A percentile compares a stretch with the other conserved stretches of the same genome.
These are phyloP conservation scores for Orchestes rusci DNA, from an alignment of 2,888 invertebrate genomes.

Conservation along the genomic window DNA sequence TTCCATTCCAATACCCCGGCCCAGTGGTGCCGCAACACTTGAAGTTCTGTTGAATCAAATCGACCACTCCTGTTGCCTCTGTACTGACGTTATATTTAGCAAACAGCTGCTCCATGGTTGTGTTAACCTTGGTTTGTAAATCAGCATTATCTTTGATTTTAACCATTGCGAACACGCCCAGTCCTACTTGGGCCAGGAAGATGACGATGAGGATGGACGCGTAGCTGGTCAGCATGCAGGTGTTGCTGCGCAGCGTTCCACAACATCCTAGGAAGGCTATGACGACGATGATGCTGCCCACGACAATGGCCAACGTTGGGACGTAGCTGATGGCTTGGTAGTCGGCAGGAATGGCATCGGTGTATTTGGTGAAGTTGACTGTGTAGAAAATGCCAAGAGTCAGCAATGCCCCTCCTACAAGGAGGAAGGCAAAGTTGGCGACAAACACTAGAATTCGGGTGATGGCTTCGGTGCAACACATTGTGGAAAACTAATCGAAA, in stretches of 20 bases:
- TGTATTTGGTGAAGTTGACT: slow-evolving; percentile 13
- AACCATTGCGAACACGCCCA: slow-evolving; percentile 21
- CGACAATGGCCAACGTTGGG: slow-evolving; percentile 13
- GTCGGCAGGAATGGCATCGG: slow-evolving; percentile 17
- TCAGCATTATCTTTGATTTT: slow-evolving; percentile 12
- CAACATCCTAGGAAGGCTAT: slow-evolving; percentile 23
- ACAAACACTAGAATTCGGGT: slow-evolving; percentile 19
- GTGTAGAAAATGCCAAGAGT: slow-evolving; percentile 14
- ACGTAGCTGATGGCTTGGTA: slow-evolving; percentile 10
- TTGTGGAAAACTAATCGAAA: background rate
- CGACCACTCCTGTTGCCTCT: background rate
- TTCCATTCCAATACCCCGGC: slow-evolving; percentile 1
- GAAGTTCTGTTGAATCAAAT: slow-evolving; percentile 12
- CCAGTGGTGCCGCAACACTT: slow-evolving; percentile 18
- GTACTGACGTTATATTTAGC: background rate
- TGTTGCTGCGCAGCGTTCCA: slow-evolving; percentile 15
- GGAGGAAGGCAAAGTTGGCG: slow-evolving; percentile 17
- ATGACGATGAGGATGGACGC: slow-evolving; percentile 18
- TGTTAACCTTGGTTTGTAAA: slow-evolving; percentile 4
- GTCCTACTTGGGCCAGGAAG: slow-evolving; percentile 18
- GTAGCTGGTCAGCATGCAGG: slow-evolving; percentile 22
- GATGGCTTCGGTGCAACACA: slow-evolving; percentile 17
- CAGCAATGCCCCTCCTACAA: slow-evolving; percentile 20
- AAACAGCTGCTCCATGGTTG: background rate
- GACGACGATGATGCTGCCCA: slow-evolving; percentile 19